A percentile compares a stretch with the other conserved stretches of the same genome.
Conservation (phyloP, 2,797 vertebrate genomes). For the Percopsis omiscomaycus region DNA sequence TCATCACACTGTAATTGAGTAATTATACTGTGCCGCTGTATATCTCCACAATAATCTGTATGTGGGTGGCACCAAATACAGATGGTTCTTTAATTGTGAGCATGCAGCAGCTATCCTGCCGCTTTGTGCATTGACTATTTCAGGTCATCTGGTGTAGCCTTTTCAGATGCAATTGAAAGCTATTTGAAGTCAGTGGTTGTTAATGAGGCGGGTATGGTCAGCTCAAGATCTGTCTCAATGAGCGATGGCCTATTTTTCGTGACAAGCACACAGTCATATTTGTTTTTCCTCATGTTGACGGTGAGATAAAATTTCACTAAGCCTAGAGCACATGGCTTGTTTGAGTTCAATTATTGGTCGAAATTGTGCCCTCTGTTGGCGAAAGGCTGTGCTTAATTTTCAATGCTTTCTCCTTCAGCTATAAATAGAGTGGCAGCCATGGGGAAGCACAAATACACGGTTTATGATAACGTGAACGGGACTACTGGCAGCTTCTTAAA, state of each 20-base stretch:
- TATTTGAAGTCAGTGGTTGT: slow-evolving; percentile 37
- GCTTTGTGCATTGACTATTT: slow-evolving; percentile 48
- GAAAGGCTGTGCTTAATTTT: not conserved
- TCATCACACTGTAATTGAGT: slow-evolving; percentile 66
- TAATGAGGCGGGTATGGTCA: slow-evolving; percentile 56
- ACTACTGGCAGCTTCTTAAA: not conserved
- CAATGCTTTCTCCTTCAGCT: not conserved
- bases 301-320: slow-evolving; percentile 25
- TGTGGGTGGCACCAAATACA: slow-evolving; percentile 59
- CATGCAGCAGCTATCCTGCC: slow-evolving; percentile 46
- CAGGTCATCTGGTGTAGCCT: slow-evolving; percentile 24
- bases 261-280: slow-evolving; percentile 29
- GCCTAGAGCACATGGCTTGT: not conserved
- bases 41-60: slow-evolving; percentile 61
- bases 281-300: slow-evolving; percentile 31
- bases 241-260: slow-evolving; percentile 42
- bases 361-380: slow-evolving; percentile 70
- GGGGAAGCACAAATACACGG: not conserved
- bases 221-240: slow-evolving; percentile 45
- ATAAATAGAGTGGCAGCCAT: not conserved
- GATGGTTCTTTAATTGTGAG: slow-evolving; percentile 67
- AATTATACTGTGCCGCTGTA: slow-evolving; percentile 53
- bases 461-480: not conserved
- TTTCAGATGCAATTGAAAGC: slow-evolving; percentile 28
- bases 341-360: slow-evolving; percentile 10